Base-by-base conservation (phyloP, 2,888 invertebrate species). In the Mycalesis mineus region DNA sequence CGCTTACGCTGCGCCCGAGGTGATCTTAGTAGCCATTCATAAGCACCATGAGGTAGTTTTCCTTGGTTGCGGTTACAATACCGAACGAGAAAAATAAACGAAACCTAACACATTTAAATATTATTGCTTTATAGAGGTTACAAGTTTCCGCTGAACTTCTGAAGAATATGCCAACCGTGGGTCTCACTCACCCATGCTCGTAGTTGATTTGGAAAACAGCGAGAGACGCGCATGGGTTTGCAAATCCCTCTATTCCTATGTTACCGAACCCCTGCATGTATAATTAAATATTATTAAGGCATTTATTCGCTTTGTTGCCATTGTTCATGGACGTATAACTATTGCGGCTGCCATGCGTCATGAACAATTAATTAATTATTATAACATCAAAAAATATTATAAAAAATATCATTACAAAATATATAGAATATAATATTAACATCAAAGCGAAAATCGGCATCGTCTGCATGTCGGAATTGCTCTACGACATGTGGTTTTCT, bases 11-110 rank as follows among this genome's bases (percentile, higher is more conserved):
- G 22, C 22, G 22, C 22, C 29, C 14, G 31, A 4, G 53, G 49
- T 14, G 33, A 40, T 11, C 57, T 53, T 31, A 33, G 45, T 48
- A 37, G 39, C 40, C 53, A 37, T 41, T 48, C 39, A 4, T 33
- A 40, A 51, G 47, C 54, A 62, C 52, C 58, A 55, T 64, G 60
- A 64, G 64, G 64, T 63, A 59, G 61, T 47, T 58, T 64, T 62
- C 42, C 57, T 57, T 58, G 62, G 60, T 63, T 63, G 63, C 57
- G 44, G 52, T 55, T 41, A 57, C 55, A 61, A 57, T 52, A 58
- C 9, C 47, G 14, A 57, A 56, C 9, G 28, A 44, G 22, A 48
- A 58, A 57, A 31, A 13, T n/a, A n/a, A 50, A 40, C 28, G 36
- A 31, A 61, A 61, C 61, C 37, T 50, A 61, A 58, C 22, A 61